Conservation (phyloP, 2,797 vertebrate species). For the Girardinus metallicus region DNA sequence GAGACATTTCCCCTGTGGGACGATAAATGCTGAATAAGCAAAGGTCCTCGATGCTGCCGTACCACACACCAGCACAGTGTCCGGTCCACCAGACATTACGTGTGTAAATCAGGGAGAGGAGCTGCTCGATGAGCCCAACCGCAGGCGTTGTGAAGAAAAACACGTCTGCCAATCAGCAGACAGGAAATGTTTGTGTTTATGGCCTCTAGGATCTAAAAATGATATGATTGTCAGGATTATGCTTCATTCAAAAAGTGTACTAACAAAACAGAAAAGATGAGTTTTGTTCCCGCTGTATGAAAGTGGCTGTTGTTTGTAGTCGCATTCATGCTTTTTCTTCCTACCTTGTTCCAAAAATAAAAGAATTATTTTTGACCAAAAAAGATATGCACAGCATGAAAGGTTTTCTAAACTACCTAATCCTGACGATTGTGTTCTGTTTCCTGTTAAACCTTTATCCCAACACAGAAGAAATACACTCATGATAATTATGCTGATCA, state of each 20-base stretch:
- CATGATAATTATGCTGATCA: neutral
- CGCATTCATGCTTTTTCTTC: neutral
- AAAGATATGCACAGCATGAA: conserved; percentile 5
- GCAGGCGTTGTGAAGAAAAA: conserved; percentile 1
- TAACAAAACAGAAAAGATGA: neutral
- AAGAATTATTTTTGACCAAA: neutral
- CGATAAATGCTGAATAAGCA: neutral
- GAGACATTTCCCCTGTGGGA: conserved; percentile 44
- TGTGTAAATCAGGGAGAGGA: conserved; percentile 31
- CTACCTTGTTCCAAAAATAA: neutral
- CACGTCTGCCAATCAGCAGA: conserved; percentile 9
- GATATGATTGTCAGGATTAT: neutral
- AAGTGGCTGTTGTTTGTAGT: neutral
- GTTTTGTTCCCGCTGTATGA: neutral
- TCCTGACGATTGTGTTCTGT: conserved; percentile 17
- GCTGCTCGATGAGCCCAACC: conserved; percentile 35
- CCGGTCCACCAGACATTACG: neutral
- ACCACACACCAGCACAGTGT: neutral
- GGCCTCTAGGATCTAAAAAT: neutral
- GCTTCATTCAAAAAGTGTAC: neutral
- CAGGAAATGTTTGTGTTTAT: conserved; percentile 17
- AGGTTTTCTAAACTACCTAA: neutral
- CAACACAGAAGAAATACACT: conserved; percentile 6
- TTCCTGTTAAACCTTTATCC: conserved; percentile 31
- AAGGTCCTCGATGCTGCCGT: neutral